Base-by-base conservation (phyloP, 2,797 vertebrate species). In the Heterohyrax brucei region DNA sequence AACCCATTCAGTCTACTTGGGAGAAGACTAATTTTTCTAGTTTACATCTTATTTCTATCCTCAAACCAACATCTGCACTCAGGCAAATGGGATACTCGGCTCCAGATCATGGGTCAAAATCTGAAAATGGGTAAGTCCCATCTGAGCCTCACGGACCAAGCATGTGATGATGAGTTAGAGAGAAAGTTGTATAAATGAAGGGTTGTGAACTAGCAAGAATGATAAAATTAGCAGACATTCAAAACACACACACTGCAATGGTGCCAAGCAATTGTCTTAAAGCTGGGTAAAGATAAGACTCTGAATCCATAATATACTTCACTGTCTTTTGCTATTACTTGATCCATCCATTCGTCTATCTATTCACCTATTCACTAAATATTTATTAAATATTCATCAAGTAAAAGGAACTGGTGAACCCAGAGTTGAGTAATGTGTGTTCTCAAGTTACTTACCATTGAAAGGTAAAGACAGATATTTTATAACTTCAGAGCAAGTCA, bases 401-500 rank as follows among this genome's bases (percentile, higher is more conserved):
- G 39, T 77, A 50, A 66, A 94, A 91, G 28, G 44, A 77, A 19
- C 6, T 44, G 79, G 89, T 10, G 26, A 91, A 64, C 76, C 72
- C 16, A 81, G 66, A 44, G 9, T 10, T 30, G 5, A 88, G 70
- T 86, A 62, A 73, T 2, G 12, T 53, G 30, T 16, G 14, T 92
- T 48, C 28, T 85, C 19, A 88, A 50, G 18, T 87, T 72, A 5
- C 5, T 88, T 76, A 6, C 30, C 24, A 66, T 76, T 5, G 53
- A 84, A 90, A 75, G 50, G 0, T 22, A 13, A 85, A 92, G 56
- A 79, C 3, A 88, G 16, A 2, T 87, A 21, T 5, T 92, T 85
- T 28, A 83, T 84, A 93, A 95, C 10, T 64, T 95, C 39, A 70
- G 78, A 95, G n/a, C 33, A 88, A 94, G 39, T 80, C 64, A 56